These are phyloP conservation scores for Denticeps clupeoides DNA, from an alignment of 2,797 vertebrate genomes.

Conservation along the genomic window DNA sequence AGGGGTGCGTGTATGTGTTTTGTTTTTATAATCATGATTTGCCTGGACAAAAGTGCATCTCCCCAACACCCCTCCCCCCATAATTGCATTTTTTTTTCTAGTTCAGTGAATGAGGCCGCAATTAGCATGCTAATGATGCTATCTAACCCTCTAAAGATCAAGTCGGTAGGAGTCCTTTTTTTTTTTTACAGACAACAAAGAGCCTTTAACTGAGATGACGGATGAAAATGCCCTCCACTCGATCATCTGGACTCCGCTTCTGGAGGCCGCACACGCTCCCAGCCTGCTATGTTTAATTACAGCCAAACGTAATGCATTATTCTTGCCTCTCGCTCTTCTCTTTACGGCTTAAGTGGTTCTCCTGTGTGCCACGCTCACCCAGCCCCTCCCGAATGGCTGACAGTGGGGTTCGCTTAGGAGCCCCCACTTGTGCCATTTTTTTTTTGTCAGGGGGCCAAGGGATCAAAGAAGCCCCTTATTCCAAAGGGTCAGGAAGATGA, in stretches of 20 bases:
- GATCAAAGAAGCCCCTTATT: slow-evolving; percentile 55
- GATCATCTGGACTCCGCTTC: slow-evolving; percentile 35
- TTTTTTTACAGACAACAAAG: slow-evolving; percentile 55
- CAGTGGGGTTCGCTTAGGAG: no score
- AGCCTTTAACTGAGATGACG: slow-evolving; percentile 42
- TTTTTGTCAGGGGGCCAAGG: slow-evolving; percentile 49
- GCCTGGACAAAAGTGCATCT: no score
- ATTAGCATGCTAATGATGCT: slow-evolving; percentile 53
- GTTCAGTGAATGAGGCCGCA: slow-evolving; percentile 37
- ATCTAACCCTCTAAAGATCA: slow-evolving; percentile 45
- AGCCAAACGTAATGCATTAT: slow-evolving; percentile 30
- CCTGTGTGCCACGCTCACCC: no score
- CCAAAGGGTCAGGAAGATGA: slow-evolving; percentile 38
- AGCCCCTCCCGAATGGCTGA: no score
- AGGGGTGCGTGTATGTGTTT: slow-evolving; percentile 14
- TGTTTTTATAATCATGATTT: background rate
- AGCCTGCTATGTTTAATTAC: slow-evolving; percentile 51
- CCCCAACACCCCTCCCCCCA: background rate
- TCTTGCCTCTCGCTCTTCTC: slow-evolving; percentile 20
- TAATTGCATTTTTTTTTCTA: slow-evolving; percentile 2
- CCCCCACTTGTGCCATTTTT: slow-evolving; percentile 45
- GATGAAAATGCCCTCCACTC: slow-evolving; percentile 39
- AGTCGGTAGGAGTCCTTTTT: slow-evolving; percentile 47
- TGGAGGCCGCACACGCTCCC: slow-evolving; percentile 33
- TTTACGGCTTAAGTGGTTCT: background rate